These are phyloP conservation scores for Thaleichthys pacificus DNA, from an alignment of 2,797 vertebrate genomes.

Conservation along the genomic window DNA sequence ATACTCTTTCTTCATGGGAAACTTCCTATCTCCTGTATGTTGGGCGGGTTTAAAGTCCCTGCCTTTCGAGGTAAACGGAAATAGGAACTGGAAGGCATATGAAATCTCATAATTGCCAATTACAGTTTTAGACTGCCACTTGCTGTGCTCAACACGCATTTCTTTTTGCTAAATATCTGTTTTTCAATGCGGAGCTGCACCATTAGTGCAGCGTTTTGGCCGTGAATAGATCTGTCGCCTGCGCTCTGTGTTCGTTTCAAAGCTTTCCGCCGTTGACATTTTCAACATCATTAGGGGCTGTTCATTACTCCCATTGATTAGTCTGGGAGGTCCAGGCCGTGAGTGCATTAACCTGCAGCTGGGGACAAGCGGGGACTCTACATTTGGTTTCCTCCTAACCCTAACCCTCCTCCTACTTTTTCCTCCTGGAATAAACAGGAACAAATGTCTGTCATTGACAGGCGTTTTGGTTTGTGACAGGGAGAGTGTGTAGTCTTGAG, in stretches of 20 bases:
- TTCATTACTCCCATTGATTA: conserved; percentile 76
- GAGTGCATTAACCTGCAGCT: conserved; percentile 68
- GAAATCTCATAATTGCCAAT: not conserved
- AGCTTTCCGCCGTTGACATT: conserved; percentile 64
- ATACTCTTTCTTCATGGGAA: not conserved
- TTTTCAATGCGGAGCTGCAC: not conserved
- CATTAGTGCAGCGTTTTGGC: not conserved
- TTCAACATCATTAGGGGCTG: conserved; percentile 72
- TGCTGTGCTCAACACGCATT: not conserved
- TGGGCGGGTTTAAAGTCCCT: not conserved
- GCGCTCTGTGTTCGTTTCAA: conserved; percentile 23
- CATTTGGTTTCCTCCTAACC: not conserved
- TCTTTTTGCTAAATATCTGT: not conserved
- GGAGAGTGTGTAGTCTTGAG: no score
- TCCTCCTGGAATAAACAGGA: not conserved
- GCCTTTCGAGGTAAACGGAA: not conserved
- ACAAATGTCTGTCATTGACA: not conserved
- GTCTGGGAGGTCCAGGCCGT: conserved; percentile 50
- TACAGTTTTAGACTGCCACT: not conserved
- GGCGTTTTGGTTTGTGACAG: not conserved
- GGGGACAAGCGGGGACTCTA: conserved; percentile 58
- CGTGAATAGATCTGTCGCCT: not conserved
- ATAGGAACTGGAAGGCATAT: not conserved
- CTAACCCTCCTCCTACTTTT: not conserved
- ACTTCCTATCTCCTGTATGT: not conserved